A percentile compares a stretch with the other conserved stretches of the same genome.
Evolutionary conservation across 2,888 invertebrate genomes (phyloP).

Genomic region (Cynaeus angustus): DNA sequence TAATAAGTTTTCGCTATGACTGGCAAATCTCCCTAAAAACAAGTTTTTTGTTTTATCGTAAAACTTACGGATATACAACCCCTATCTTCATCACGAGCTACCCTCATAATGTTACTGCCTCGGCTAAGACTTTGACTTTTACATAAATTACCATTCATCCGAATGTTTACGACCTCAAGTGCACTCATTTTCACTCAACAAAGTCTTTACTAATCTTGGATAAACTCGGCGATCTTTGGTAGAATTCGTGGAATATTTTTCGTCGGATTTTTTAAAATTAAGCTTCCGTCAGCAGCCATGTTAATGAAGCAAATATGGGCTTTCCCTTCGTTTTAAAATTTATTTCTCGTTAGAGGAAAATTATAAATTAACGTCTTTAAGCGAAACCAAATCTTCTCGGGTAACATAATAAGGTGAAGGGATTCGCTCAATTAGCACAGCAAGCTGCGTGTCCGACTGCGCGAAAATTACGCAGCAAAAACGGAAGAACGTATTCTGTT

Average conservation of each 20-base stretch:
- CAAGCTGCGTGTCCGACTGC: constrained; percentile 55
- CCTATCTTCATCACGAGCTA: too few relatives aligned
- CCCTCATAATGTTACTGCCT: too few relatives aligned
- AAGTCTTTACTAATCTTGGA: too few relatives aligned
- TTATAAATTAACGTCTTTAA: constrained; percentile 52
- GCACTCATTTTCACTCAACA: too few relatives aligned
- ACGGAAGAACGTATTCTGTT: constrained; percentile 42
- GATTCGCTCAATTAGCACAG: constrained; percentile 58
- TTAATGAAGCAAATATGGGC: constrained; percentile 20
- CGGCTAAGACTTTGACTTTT: too few relatives aligned
- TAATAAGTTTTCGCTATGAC: too few relatives aligned
- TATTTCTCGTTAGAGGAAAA: constrained; percentile 45
- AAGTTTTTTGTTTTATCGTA: too few relatives aligned
- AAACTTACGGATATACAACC: too few relatives aligned
- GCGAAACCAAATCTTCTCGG: constrained; percentile 54
- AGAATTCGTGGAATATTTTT: neutral
- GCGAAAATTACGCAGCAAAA: constrained; percentile 46
- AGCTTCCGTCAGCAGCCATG: constrained; percentile 10
- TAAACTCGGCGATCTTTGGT: neutral
- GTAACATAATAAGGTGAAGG: constrained; percentile 57
- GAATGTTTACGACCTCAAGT: too few relatives aligned
- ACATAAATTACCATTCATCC: too few relatives aligned
- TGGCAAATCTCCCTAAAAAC: too few relatives aligned
- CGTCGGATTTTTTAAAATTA: constrained; percentile 5
- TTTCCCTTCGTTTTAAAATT: constrained; percentile 39